These are phyloP conservation scores for Apamea epomidion DNA, from an alignment of 2,888 invertebrate genomes.

Conservation along the genomic window DNA sequence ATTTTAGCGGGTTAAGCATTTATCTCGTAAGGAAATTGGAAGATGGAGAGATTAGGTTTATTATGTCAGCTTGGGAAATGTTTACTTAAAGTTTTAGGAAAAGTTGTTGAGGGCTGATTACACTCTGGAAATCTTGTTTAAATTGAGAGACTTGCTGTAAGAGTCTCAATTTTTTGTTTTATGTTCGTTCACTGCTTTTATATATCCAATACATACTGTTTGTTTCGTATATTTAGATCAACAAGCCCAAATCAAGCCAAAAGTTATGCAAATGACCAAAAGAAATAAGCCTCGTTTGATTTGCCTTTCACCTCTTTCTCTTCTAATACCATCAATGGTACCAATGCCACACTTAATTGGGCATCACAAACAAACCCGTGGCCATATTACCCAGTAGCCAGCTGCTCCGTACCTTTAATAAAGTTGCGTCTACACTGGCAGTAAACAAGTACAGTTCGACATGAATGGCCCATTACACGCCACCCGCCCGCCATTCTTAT, in stretches of 20 bases:
- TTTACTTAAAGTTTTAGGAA: slow-evolving; percentile 18
- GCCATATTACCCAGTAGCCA: slow-evolving; percentile 58
- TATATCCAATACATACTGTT: neutral
- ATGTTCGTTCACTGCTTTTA: rapidly evolving
- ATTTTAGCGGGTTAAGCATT: slow-evolving; percentile 65
- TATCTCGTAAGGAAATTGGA: slow-evolving; percentile 63
- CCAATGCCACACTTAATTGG: slow-evolving; percentile 30
- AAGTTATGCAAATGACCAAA: neutral
- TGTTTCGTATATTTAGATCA: neutral
- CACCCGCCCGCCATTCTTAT: slow-evolving; percentile 80
- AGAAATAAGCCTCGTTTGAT: neutral
- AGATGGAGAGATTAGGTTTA: slow-evolving; percentile 40
- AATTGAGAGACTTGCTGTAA: neutral
- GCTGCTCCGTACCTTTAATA: slow-evolving; percentile 71
- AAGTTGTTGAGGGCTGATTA: neutral
- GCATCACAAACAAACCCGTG: slow-evolving; percentile 53
- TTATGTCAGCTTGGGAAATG: slow-evolving; percentile 22
- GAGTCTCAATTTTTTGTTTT: neutral
- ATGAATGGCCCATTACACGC: slow-evolving; percentile 80
- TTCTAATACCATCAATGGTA: neutral
- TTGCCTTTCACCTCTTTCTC: neutral
- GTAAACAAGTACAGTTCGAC: slow-evolving; percentile 76
- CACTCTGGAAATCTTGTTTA: neutral
- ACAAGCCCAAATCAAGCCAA: neutral
- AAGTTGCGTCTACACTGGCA: slow-evolving; percentile 66